Evolutionary conservation across 1,140 invertebrate genomes (phyloP).

Genomic region (Brachionus calyciflorus): DNA sequence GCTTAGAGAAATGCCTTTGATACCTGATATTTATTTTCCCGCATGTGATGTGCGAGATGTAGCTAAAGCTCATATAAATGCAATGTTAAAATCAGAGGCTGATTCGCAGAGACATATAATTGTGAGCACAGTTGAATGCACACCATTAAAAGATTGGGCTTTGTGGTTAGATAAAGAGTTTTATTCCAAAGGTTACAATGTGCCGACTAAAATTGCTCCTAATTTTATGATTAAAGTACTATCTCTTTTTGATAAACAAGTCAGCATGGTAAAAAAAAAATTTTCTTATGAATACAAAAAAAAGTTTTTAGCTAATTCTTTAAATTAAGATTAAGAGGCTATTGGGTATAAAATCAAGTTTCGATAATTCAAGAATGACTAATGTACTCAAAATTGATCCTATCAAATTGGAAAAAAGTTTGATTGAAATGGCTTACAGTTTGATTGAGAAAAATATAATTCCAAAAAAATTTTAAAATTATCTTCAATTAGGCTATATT

Average conservation of each 20-base stretch:
- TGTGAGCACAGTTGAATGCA: constrained; percentile 7
- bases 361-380: constrained; percentile 63
- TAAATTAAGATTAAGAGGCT: background rate
- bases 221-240: constrained; percentile 57
- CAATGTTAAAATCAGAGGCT: constrained; percentile 62
- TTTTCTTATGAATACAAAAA: background rate
- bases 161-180: background rate
- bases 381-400: constrained; percentile 59
- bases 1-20: constrained; percentile 60
- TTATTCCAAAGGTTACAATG: constrained; percentile 57
- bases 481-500: background rate
- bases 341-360: constrained; percentile 60
- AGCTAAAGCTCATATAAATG: constrained; percentile 64
- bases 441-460: constrained; percentile 56
- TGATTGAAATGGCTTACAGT: constrained; percentile 63
- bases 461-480: background rate
- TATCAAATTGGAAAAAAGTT: constrained; percentile 55
- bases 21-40: constrained; percentile 62
- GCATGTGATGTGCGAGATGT: constrained; percentile 66
- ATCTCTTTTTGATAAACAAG: background rate
- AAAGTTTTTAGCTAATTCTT: background rate
- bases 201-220: constrained; percentile 62
- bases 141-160: constrained; percentile 20
- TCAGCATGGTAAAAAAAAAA: background rate
- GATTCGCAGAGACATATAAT: constrained; percentile 53